Percentiles rank a stretch among this genome's conserved stretches.
Conservation (phyloP, 2,113 vertebrate species). For the Otus sunia region DNA sequence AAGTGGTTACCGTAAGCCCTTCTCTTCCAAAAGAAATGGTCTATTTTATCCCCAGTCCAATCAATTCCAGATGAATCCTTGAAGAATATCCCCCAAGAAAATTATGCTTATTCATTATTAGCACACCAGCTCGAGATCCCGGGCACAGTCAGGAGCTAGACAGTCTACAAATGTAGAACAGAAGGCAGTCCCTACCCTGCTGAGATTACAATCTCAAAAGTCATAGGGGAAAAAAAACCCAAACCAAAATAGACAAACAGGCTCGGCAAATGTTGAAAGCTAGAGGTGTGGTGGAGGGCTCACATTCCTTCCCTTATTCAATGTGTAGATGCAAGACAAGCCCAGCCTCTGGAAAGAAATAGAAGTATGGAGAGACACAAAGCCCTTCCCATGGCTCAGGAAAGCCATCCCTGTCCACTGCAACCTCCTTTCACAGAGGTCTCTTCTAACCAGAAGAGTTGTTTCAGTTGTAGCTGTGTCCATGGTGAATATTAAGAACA, state of each 20-base stretch:
- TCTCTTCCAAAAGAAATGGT: background rate
- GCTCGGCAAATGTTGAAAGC: constrained; percentile 45
- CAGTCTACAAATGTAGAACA: background rate
- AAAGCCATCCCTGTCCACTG: background rate
- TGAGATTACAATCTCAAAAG: constrained; percentile 25
- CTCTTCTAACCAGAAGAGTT: background rate
- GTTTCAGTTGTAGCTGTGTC: background rate
- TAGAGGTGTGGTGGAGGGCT: constrained; percentile 49
- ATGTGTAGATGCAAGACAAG: background rate
- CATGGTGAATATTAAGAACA: background rate
- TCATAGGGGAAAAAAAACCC: background rate
- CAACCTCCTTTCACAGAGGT: background rate
- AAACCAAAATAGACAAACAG: constrained; percentile 32
- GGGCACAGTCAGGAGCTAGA: background rate
- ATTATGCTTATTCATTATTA: background rate
- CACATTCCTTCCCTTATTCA: background rate
- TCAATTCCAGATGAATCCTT: background rate
- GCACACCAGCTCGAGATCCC: background rate
- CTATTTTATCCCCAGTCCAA: background rate
- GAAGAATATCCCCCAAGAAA: background rate
- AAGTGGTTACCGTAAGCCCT: background rate
- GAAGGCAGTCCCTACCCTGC: background rate
- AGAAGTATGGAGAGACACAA: background rate
- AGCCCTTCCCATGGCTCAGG: background rate
- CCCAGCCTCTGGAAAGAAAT: background rate